Evolutionary conservation across 2,888 invertebrate species (phyloP), one percentile per base, ranked within the genome.

Genomic region (Hoplodrina ambigua): DNA sequence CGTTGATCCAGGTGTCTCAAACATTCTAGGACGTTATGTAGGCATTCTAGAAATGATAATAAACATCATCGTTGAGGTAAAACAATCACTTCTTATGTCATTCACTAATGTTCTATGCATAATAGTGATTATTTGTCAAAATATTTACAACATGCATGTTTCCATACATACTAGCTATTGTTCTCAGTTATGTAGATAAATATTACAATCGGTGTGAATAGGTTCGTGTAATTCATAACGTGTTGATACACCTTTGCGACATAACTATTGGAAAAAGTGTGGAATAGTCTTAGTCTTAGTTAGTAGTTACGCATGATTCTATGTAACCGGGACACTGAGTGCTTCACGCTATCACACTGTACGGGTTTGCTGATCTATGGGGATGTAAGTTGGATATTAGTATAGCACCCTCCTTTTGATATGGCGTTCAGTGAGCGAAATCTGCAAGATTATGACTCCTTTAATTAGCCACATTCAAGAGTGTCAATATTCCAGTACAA

Each of bases 71-170:
- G n/a, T n/a, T 13, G 10, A 68, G 17, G 44, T 58, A 67, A 68
- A 59, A 80, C 74, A 80, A 75, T 75, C 13, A 19, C 54, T 61
- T 17, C n/a, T 33, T 33, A 56, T 19, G 33, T 6, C 67, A 63
- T 73, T 61, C 68, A 44, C 61, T 59, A 69, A 68, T 76, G 80
- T 65, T 66, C 73, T 59, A 66, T 44, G 69, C 30, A 62, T 68
- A 60, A 56, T 65, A 59, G 61, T 61, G 46, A 8, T 20, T 67
- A 64, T 71, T 46, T 74, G 62, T 78, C 84, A 76, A 78, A 85
- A 85, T 85, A 76, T 85, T 85, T 83, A 79, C 81, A 69, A 69
- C 68, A 77, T 57, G 50, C 73, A 53, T 52, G 60, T 70, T 76
- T 75, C 57, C 69, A 76, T 72, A 60, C 56, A 59, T 68, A 56